Conservation (phyloP, 2,888 invertebrate species). For the Drosophila prolongata region DNA sequence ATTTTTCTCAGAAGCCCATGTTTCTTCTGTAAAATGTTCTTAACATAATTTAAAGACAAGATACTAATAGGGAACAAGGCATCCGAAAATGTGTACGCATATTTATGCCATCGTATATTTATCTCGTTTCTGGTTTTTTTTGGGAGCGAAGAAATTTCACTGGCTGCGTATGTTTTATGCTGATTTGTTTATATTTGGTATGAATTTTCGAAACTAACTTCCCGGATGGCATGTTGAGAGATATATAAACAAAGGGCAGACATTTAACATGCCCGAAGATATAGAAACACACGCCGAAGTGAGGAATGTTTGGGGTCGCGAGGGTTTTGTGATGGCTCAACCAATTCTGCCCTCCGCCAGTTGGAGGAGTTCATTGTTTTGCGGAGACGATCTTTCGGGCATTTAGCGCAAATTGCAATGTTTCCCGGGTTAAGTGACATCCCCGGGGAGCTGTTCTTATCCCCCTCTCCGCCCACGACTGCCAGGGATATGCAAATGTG, state of each 20-base stretch:
- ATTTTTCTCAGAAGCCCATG: not conserved
- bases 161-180: constrained; percentile 68
- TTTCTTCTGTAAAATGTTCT: not conserved
- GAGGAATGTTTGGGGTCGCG: constrained; percentile 15
- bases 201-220: constrained; percentile 78
- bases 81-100: constrained; percentile 24
- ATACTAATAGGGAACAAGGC: not conserved
- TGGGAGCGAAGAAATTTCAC: constrained; percentile 44
- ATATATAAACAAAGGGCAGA: constrained; percentile 77
- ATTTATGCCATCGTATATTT: constrained; percentile 35
- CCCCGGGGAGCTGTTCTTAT: constrained; percentile 51
- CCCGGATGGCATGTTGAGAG: constrained; percentile 82
- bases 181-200: constrained; percentile 80
- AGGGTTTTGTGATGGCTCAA: constrained; percentile 45
- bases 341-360: constrained; percentile 23
- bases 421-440: constrained; percentile 55
- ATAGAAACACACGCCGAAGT: constrained; percentile 21
- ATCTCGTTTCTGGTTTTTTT: constrained; percentile 22
- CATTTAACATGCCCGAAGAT: constrained; percentile 61
- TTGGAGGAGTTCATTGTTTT: constrained; percentile 33
- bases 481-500: constrained; percentile 70
- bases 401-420: constrained; percentile 74
- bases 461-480: not conserved
- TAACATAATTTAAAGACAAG: not conserved
- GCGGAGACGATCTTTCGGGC: constrained; percentile 54